Conservation (phyloP, 2,113 vertebrate species). For the Porphyrio hochstetteri region DNA sequence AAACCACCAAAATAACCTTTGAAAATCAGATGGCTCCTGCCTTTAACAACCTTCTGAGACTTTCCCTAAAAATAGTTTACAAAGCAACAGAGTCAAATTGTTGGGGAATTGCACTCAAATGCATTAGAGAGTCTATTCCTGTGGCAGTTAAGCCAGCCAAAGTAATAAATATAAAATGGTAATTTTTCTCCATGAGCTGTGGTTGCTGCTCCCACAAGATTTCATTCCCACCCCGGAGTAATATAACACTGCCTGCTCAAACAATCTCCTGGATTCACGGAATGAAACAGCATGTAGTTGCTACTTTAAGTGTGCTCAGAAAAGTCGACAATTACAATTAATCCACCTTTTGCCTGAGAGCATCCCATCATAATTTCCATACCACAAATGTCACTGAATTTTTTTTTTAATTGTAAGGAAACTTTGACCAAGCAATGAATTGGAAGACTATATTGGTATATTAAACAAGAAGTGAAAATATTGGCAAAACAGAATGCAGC, state of each 20-base stretch:
- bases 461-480: background rate
- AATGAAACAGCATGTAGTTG: constrained; percentile 39
- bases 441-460: background rate
- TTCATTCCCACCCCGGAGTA: constrained; percentile 58
- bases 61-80: constrained; percentile 73
- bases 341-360: constrained; percentile 32
- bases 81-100: constrained; percentile 62
- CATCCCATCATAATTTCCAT: constrained; percentile 32
- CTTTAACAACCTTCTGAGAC: constrained; percentile 63
- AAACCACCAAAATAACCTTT: constrained; percentile 61
- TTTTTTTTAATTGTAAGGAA: constrained; percentile 5
- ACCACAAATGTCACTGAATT: background rate
- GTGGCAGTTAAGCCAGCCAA: constrained; percentile 69
- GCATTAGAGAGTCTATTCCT: constrained; percentile 74
- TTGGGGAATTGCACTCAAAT: constrained; percentile 68
- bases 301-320: constrained; percentile 49
- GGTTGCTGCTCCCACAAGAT: constrained; percentile 61
- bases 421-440: background rate
- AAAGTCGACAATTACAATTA: constrained; percentile 59
- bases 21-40: constrained; percentile 44
- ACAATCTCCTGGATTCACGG: constrained; percentile 28
- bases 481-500: background rate
- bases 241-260: constrained; percentile 54
- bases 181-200: constrained; percentile 72
- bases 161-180: constrained; percentile 78